Percentiles rank a stretch among this genome's conserved stretches.
Evolutionary conservation across 2,797 vertebrate genomes (phyloP).

Genomic region (Pogoniulus pusillus): DNA sequence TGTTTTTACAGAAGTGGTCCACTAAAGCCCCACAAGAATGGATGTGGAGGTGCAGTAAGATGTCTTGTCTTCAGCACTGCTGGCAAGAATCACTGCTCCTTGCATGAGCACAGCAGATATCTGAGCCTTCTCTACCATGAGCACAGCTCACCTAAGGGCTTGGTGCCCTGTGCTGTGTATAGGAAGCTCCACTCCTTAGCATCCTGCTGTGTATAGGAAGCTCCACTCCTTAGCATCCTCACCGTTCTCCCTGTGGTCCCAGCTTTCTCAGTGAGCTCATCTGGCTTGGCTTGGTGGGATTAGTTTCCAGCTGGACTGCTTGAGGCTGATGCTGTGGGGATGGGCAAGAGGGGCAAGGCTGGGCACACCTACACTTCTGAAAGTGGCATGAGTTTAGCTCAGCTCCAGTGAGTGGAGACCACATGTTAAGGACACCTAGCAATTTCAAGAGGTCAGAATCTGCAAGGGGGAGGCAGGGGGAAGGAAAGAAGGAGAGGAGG

Average conservation of each 20-base stretch:
- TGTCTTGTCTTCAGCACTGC: neutral
- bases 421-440: neutral
- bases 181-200: too few species aligned
- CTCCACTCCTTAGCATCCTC: neutral
- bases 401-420: neutral
- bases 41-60: neutral
- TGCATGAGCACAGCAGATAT: neutral
- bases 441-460: neutral
- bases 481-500: neutral
- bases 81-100: neutral
- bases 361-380: neutral
- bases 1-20: neutral
- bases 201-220: neutral
- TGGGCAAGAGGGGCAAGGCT: neutral
- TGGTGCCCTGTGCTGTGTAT: neutral
- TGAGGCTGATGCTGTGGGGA: neutral
- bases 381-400: neutral
- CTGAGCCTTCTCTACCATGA: neutral
- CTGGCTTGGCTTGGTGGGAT: neutral
- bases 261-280: neutral
- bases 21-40: neutral
- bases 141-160: rapidly evolving
- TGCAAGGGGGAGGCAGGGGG: neutral
- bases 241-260: neutral
- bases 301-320: neutral